Conservation (phyloP, 2,797 vertebrate genomes). For the Esox masquinongy region DNA sequence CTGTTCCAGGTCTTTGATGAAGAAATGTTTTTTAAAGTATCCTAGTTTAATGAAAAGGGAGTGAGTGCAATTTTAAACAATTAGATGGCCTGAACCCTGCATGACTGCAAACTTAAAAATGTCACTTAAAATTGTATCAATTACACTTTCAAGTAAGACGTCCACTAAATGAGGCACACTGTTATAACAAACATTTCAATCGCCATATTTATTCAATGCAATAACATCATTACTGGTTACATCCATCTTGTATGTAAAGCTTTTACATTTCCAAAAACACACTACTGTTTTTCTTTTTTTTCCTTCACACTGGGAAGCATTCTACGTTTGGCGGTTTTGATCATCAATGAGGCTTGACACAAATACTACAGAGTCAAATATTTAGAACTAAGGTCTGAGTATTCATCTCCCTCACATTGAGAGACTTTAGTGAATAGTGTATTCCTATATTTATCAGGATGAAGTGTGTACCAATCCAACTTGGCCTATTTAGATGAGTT, state of each 20-base stretch:
- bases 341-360: conserved; percentile 77
- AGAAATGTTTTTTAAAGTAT: conserved; percentile 74
- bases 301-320: conserved; percentile 62
- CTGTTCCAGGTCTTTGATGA: conserved; percentile 77
- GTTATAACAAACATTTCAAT: conserved; percentile 51
- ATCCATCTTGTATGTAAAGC: conserved; percentile 70
- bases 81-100: conserved; percentile 75
- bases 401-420: conserved; percentile 67
- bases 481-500: conserved; percentile 59
- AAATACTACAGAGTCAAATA: conserved; percentile 76
- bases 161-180: conserved; percentile 65
- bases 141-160: conserved; percentile 76
- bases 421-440: conserved; percentile 63
- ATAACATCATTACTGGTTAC: conserved; percentile 61
- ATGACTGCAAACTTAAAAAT: conserved; percentile 78
- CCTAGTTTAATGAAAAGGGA: conserved; percentile 75
- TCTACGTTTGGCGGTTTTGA: conserved; percentile 73
- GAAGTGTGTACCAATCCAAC: conserved; percentile 61
- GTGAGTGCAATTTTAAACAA: conserved; percentile 79
- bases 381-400: conserved; percentile 69
- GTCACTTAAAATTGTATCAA: conserved; percentile 77
- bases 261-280: conserved; percentile 67
- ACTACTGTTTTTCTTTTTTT: conserved; percentile 60
- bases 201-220: conserved; percentile 66
- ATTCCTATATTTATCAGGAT: conserved; percentile 45